Evolutionary conservation across 92 coral and sea anemone genomes (phyloP), one percentile per base, ranked within the genome.

Genomic region (Actinostola sp.): DNA sequence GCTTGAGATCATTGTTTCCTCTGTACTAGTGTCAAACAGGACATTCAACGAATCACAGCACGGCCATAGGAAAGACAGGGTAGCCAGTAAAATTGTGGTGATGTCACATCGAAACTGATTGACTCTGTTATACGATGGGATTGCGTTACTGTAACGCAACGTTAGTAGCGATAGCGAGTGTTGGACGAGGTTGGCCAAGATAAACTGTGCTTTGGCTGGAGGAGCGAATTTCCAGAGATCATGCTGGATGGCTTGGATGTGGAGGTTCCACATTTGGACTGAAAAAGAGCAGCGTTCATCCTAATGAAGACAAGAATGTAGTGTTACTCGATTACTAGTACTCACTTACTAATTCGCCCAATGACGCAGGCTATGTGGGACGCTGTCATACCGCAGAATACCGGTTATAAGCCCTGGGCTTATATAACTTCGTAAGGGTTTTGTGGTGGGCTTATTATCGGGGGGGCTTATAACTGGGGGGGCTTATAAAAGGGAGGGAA

Each of bases 201-300:
- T 86, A 33, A 65, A 77, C 84, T 89, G 99, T 35, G 97, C 94
- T 75, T 82, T 89, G 1, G 36, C 62, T n/a, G 97, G 95, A 8
- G 99, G 91, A 30, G 90, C 86, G 49, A 70, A 46, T 17, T 60
- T 55, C 99, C 99, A 95, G 51, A 95, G 66, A 45, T 95, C 97
- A 17, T 89, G 89, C 36, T 62, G 95, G 19, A 95, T 51, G 0
- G 90, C 94, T 67, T 95, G 95, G 61, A 95, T 71, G 81, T 91
- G 89, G 36, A 72, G 87, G 81, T 95, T 95, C 99, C 97, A 95
- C 99, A 95, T 95, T 80, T 95, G 99, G 46, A 95, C 81, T 10
- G 99, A 79, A 78, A 95, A 95, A 0, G 99, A 95, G 65, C 99
- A 95, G 58, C 99, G 66, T 56, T 95, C 97, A 45, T 88, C 99